phyloP scores from a whole-genome alignment of 2,888 invertebrate genomes.

The Orchesellides sinensis region DNA sequence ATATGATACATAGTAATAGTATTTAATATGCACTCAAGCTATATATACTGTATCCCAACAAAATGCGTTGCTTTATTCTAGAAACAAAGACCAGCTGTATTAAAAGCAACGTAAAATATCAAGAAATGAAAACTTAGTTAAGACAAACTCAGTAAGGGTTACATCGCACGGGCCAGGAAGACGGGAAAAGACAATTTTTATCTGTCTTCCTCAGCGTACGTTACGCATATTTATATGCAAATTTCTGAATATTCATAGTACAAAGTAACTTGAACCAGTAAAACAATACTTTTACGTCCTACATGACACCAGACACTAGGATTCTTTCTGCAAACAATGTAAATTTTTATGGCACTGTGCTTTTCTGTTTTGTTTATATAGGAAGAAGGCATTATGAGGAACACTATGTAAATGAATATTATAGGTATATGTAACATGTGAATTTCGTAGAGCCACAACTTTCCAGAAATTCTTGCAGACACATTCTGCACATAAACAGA shows the following conservation, averaged over 20 bases:
- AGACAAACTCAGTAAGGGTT: constrained; percentile 20
- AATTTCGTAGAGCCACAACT: too few relatives aligned
- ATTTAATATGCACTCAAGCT: neutral
- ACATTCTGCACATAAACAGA: too few relatives aligned
- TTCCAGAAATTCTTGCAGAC: too few relatives aligned
- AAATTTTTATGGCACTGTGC: too few relatives aligned
- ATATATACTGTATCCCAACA: constrained; percentile 3
- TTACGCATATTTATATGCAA: constrained; percentile 34
- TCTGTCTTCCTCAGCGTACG: constrained; percentile 26
- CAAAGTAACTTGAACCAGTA: neutral
- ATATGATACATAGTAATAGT: too few relatives aligned
- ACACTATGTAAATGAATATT: too few relatives aligned
- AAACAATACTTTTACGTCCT: neutral
- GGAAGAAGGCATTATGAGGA: too few relatives aligned
- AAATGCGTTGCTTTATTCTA: constrained; percentile 5
- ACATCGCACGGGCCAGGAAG: constrained; percentile 15
- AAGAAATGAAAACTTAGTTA: constrained; percentile 7
- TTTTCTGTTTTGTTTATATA: too few relatives aligned
- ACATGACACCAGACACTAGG: too few relatives aligned
- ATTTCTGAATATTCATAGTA: constrained; percentile 18
- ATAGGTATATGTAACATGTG: too few relatives aligned
- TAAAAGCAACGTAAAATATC: constrained; percentile 35
- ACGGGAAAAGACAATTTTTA: constrained; percentile 47
- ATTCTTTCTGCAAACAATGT: too few relatives aligned
- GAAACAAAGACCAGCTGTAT: constrained; percentile 45